Conservation (phyloP, 1,140 invertebrate genomes). For the Vanessa atalanta region DNA sequence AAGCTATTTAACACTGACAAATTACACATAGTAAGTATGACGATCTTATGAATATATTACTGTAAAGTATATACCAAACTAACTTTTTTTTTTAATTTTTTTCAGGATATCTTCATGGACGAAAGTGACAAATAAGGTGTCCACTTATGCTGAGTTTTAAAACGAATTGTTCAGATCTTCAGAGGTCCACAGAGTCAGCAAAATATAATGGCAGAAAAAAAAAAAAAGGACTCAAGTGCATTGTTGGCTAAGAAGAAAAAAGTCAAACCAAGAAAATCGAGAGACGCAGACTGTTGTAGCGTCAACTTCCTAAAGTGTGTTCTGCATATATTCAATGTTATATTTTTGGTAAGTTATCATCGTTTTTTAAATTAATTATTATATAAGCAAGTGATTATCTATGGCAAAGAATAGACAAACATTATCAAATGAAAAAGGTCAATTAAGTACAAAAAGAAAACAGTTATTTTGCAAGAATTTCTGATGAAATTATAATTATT, state of each 20-base stretch:
- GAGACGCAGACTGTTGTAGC: constrained; percentile 88
- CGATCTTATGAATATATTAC: neutral
- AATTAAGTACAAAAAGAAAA: too few species aligned
- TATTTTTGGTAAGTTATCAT: constrained; percentile 85
- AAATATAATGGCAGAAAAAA: constrained; percentile 68
- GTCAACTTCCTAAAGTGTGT: constrained; percentile 89
- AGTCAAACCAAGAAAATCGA: constrained; percentile 77
- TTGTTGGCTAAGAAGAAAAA: constrained; percentile 72
- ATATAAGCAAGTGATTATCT: neutral
- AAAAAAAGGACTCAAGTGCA: constrained; percentile 69
- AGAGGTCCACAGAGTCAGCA: constrained; percentile 13
- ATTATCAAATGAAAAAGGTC: too few species aligned
- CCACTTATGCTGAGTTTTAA: constrained; percentile 20
- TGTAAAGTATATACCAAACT: neutral
- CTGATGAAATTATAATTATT: too few species aligned
- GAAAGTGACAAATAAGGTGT: constrained; percentile 8
- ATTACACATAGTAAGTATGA: constrained; percentile 29
- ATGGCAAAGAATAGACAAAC: too few species aligned
- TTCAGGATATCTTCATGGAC: neutral
- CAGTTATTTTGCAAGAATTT: too few species aligned
- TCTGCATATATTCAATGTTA: constrained; percentile 89
- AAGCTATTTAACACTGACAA: neutral
- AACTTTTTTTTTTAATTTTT: neutral
- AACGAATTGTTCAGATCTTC: constrained; percentile 16
- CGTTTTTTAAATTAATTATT: neutral